Evolutionary conservation across 2,888 invertebrate species (phyloP), one percentile per base, ranked within the genome.

Genomic region (Caenorhabditis macrosperma): DNA sequence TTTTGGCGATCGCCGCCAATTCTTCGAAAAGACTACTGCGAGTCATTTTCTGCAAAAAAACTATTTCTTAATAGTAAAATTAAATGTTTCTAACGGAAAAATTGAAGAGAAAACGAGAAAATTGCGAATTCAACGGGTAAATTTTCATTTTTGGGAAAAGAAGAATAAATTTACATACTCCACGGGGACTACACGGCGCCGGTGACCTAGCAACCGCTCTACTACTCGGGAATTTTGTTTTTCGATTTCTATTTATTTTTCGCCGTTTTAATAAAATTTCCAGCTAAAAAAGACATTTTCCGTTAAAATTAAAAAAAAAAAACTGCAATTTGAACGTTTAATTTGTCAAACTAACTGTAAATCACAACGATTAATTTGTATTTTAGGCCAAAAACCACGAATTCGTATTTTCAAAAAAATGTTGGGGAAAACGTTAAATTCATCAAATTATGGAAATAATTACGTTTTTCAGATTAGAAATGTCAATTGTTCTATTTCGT

Each of bases 21-120:
- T 81, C 82, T n/a, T 84, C 81, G 80, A 86, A 86, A 52, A 81
- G 66, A 33, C 79, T 67, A 41, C 78, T 78, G 6, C 82, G 57
- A 72, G 64, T 57, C 75, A 75, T 75, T 57, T 71, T 64, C 64
- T 64, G 74, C 0, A 72, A 72, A 0, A 33, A 41, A 38, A 69
- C 30, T 0, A 24, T 46, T 41, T 3, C 10, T 46, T 28, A 48
- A 48, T 44, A 35, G 1, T 26, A 50, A 50, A 26, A 2, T 7
- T 26, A 10, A 46, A 48, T 22, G 52, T 64, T 63, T 63, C 30
- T 20, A 17, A n/a, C n/a, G n/a, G n/a, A n/a, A n/a, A n/a, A n/a
- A n/a, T n/a, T n/a, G n/a, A 60, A 60, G 17, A 44, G 22, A 46
- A 20, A 46, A 20, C 38, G 3, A 17, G 46, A 46, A 20, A 22